Evolutionary conservation across 2,797 vertebrate species (phyloP), one percentile per base, ranked within the genome.

Genomic region (Tamandua tetradactyla): DNA sequence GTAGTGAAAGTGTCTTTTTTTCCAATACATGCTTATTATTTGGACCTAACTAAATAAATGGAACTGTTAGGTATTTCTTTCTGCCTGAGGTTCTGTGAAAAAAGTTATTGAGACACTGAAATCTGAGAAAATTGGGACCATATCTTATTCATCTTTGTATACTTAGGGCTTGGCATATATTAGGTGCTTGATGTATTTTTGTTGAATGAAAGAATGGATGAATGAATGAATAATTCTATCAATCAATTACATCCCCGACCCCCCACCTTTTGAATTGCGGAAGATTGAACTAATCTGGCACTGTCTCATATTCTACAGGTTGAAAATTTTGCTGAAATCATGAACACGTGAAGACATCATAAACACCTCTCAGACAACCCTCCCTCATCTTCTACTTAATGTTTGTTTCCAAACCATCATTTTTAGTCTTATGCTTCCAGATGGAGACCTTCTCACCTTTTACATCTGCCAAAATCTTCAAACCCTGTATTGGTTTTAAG

Each of bases 341-440:
- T 12, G 13, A 79, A 30, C 14, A 66, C 0, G 1, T 8, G 13
- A 79, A 30, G 18, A 66, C 0, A 2, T 8, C 47, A 14, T 6
- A 0, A 7, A 9, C 0, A 9, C 47, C 13, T 32, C 59, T 74
- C 59, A 11, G 23, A 5, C 9, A 13, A 20, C 0, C 25, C 42
- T 52, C 42, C n/a, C 15, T 66, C 71, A 2, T 14, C 42, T 40
- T 14, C 44, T 23, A 23, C 74, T 27, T 44, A 20, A 9, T 9
- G 11, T 35, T 27, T 25, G 7, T 49, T 40, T 57, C 55, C 20
- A 37, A 37, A 62, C 37, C 8, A 4, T 40, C 20, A 1, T 27
- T 42, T 7, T 30, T 61, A 42, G 66, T 7, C 25, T 71, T 49
- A 11, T 7, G 0, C 10, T 11, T 71, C 4, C 6, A 18, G 4